phyloP scores from a whole-genome alignment of 2,113 vertebrate species.

The Arizona elegans region DNA sequence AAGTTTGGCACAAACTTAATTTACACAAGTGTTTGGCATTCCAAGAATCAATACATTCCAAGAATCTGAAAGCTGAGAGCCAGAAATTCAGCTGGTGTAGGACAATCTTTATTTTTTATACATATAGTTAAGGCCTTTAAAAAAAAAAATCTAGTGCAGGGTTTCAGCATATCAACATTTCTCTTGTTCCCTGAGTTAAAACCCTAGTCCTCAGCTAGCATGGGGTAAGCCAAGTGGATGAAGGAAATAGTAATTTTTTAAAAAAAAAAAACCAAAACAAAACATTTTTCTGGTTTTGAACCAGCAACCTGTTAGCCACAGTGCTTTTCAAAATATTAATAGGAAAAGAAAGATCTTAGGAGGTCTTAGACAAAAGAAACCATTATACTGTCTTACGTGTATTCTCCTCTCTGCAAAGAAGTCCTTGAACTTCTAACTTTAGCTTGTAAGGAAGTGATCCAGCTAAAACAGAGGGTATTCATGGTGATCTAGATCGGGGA shows the following conservation, averaged over 20 bases:
- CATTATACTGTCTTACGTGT: not conserved
- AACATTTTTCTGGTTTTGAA: not conserved
- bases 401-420: not conserved
- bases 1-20: conserved; percentile 27
- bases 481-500: not conserved
- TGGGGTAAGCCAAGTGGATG: not conserved
- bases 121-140: too few species aligned
- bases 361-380: not conserved
- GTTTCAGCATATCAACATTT: not conserved
- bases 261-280: not conserved
- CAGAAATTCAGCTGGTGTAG: not conserved
- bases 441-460: not conserved
- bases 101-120: not conserved
- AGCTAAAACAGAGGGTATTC: not conserved
- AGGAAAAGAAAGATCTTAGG: not conserved
- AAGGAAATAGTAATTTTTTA: not conserved
- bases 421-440: not conserved
- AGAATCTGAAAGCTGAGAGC: not conserved
- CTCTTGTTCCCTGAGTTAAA: not conserved
- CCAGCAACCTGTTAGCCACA: not conserved
- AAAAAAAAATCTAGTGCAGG: too few species aligned
- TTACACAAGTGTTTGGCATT: not conserved
- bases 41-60: not conserved
- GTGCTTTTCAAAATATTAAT: not conserved
- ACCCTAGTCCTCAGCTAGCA: not conserved